A percentile compares a stretch with the other conserved stretches of the same genome.
phyloP scores from a whole-genome alignment of 92 coral and sea anemone genomes.

The Epizoanthus rinbou region DNA sequence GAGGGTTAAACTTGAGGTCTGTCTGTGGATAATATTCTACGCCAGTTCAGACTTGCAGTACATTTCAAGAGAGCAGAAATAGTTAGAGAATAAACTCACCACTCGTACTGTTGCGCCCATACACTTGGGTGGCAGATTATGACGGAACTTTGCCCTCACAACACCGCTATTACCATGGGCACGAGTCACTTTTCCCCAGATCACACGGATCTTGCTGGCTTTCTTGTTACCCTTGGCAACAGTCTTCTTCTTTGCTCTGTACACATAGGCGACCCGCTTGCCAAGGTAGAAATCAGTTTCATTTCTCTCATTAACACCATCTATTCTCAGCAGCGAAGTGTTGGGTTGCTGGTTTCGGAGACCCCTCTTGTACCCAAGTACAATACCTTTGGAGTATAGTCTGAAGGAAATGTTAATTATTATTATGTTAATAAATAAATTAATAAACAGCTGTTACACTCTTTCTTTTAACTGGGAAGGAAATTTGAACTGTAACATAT shows the following conservation, averaged over 20 bases:
- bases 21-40: background rate
- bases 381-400: constrained; percentile 94
- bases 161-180: constrained; percentile 99
- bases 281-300: constrained; percentile 97
- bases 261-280: constrained; percentile 94
- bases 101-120: constrained; percentile 98
- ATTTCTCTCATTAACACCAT: constrained; percentile 81
- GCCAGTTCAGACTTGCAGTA: background rate
- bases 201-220: constrained; percentile 85
- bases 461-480: no score
- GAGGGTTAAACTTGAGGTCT: no score
- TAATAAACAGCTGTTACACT: background rate
- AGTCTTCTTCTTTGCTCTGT: constrained; percentile 91
- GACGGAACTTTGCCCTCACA: constrained; percentile 95
- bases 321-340: constrained; percentile 88
- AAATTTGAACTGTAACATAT: no score
- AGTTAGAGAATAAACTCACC: constrained; percentile 57
- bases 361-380: constrained; percentile 98
- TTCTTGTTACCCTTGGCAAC: constrained; percentile 88
- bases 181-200: constrained; percentile 96
- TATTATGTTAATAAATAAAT: no score
- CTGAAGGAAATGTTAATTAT: constrained; percentile 47
- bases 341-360: constrained; percentile 94
- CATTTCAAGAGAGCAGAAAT: background rate
- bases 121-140: constrained; percentile 94